Conservation (phyloP, 2,888 invertebrate genomes). For the Scrobipalpa costella region DNA sequence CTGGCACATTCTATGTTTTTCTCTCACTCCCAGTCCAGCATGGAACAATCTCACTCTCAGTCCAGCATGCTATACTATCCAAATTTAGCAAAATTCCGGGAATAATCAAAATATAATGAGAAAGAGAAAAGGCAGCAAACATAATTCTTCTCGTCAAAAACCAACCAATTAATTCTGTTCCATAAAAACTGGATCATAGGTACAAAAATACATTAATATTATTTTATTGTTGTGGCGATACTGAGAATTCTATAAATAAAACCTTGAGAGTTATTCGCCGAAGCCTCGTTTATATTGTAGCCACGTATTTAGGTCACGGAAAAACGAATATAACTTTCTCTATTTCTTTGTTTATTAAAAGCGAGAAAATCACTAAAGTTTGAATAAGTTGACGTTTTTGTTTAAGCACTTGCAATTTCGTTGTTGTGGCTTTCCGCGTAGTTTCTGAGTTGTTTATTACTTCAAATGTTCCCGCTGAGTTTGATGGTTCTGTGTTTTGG, state of each 20-base stretch:
- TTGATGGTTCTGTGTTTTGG: background rate
- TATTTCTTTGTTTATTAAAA: constrained; percentile 69
- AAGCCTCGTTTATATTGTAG: constrained; percentile 7
- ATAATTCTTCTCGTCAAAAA: too few relatives aligned
- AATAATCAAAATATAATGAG: too few relatives aligned
- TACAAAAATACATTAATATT: too few relatives aligned
- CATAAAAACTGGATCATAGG: too few relatives aligned
- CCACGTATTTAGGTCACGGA: constrained; percentile 49
- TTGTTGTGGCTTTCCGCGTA: constrained; percentile 52
- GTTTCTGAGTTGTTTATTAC: constrained; percentile 53
- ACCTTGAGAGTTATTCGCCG: background rate
- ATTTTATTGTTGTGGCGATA: too few relatives aligned
- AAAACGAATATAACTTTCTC: constrained; percentile 56
- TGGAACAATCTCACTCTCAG: too few relatives aligned
- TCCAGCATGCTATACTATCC: too few relatives aligned
- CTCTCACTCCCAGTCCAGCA: too few relatives aligned
- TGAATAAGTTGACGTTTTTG: constrained; percentile 57
- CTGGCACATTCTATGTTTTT: too few relatives aligned
- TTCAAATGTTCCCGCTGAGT: constrained; percentile 2
- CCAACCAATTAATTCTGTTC: too few relatives aligned
- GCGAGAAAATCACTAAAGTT: constrained; percentile 62
- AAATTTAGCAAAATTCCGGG: too few relatives aligned
- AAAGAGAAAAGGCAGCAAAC: too few relatives aligned
- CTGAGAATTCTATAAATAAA: constrained; percentile 1
- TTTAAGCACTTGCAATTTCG: constrained; percentile 65